Conservation (phyloP, 64 coral and sea anemone genomes). For the Anthopleura sola region DNA sequence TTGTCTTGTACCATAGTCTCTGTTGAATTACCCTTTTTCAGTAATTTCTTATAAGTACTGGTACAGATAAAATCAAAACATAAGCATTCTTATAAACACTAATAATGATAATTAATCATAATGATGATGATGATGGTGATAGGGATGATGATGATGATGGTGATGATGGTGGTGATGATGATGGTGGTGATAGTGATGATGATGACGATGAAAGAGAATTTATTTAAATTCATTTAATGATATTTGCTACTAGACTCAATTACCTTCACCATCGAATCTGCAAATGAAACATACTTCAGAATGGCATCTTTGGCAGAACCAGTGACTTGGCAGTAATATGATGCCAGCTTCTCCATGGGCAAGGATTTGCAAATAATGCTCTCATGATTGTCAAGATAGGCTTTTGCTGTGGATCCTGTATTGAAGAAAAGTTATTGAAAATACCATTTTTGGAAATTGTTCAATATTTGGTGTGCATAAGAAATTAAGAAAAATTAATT, state of each 20-base stretch:
- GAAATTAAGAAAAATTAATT: background rate
- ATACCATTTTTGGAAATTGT: background rate
- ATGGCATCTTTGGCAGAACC: background rate
- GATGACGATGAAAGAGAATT: background rate
- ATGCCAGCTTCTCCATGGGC: background rate
- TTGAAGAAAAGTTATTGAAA: background rate
- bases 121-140: background rate
- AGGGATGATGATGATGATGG: too few relatives aligned
- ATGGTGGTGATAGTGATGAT: background rate
- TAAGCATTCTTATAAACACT: background rate
- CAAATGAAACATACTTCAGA: background rate
- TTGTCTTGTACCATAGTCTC: background rate
- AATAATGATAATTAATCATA: background rate
- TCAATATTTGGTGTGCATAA: background rate
- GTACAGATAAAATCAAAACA: background rate
- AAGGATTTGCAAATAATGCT: background rate
- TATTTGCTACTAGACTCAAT: background rate
- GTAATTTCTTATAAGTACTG: conserved; percentile 1
- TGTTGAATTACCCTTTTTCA: background rate
- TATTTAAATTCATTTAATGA: background rate
- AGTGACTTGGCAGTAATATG: background rate
- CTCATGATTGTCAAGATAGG: background rate
- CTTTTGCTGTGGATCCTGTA: background rate
- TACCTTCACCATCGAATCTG: background rate
- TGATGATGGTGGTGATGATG: too few relatives aligned